Conservation (phyloP, 30 jellyfish, hydroid and myxozoan species). For the Pelagia noctiluca region DNA sequence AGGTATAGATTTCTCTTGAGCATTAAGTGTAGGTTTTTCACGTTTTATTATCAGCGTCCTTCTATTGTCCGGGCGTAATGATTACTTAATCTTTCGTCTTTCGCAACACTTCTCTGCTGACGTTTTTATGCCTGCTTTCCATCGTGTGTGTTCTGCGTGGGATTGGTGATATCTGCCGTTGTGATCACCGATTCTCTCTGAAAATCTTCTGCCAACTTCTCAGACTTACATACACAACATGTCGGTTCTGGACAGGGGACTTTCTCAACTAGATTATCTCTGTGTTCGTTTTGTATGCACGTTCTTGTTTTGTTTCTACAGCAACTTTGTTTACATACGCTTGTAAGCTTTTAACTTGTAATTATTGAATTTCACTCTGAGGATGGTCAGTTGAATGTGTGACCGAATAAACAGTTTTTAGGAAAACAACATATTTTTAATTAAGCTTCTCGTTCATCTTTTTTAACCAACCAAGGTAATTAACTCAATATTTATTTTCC, state of each 20-base stretch:
- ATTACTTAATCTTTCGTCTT: not conserved
- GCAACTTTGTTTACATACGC: too few relatives aligned
- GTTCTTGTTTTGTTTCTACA: not conserved
- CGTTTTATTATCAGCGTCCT: not conserved
- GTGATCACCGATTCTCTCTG: slow-evolving; percentile 16
- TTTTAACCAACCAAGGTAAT: too few relatives aligned
- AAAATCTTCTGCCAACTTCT: not conserved
- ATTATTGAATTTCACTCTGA: not conserved
- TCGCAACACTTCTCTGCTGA: not conserved
- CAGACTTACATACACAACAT: not conserved
- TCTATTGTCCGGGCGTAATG: not conserved
- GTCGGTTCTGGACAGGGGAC: slow-evolving; percentile 5
- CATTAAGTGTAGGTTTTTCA: slow-evolving; percentile 15
- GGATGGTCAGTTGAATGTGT: not conserved
- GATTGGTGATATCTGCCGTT: slow-evolving; percentile 7
- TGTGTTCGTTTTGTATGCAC: not conserved
- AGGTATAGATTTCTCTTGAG: slow-evolving; percentile 18
- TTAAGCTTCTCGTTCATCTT: too few relatives aligned
- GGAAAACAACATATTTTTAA: slow-evolving; percentile 2
- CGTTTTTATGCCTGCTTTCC: slow-evolving; percentile 3
- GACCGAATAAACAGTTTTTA: slow-evolving; percentile 15
- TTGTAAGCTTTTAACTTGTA: too few relatives aligned
- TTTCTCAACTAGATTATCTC: not conserved
- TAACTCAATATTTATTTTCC: too few relatives aligned
- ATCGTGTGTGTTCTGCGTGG: slow-evolving; percentile 13